These are phyloP conservation scores for Phortica okadai DNA, from an alignment of 2,888 invertebrate genomes.

Conservation along the genomic window DNA sequence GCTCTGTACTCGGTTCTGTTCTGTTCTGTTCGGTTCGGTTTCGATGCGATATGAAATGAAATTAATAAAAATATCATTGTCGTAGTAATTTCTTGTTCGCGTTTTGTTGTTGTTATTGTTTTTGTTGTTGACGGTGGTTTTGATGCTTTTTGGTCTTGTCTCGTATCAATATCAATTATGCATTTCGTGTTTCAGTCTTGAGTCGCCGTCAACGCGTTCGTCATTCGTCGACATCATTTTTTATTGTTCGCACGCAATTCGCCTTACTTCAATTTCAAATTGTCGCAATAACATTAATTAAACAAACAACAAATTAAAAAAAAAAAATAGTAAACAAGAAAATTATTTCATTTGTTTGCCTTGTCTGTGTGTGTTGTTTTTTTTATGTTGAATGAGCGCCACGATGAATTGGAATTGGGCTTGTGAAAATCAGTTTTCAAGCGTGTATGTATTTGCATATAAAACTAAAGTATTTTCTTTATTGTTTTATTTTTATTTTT, in stretches of 20 bases:
- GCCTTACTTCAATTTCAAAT: neutral
- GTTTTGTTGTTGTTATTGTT: neutral
- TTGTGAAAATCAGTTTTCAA: neutral
- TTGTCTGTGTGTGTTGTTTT: neutral
- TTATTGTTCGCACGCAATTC: conserved; percentile 13
- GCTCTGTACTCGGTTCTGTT: no score
- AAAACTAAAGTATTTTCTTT: neutral
- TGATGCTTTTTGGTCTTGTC: no score
- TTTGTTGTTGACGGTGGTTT: no score
- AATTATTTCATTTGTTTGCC: neutral
- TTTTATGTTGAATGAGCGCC: neutral
- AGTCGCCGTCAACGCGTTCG: no score
- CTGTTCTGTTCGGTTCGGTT: no score
- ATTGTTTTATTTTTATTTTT: no score
- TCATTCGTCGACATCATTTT: neutral
- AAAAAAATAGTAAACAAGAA: neutral
- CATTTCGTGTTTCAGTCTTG: no score
- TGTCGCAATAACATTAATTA: neutral
- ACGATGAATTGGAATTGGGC: neutral
- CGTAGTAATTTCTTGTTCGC: neutral
- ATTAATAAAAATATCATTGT: no score
- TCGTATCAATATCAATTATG: no score
- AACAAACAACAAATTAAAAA: no score
- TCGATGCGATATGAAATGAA: no score
- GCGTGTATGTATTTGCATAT: neutral